A percentile compares a stretch with the other conserved stretches of the same genome.
phyloP scores from a whole-genome alignment of 2,113 vertebrate genomes.

The Stomatorhinus ivindoensis region DNA sequence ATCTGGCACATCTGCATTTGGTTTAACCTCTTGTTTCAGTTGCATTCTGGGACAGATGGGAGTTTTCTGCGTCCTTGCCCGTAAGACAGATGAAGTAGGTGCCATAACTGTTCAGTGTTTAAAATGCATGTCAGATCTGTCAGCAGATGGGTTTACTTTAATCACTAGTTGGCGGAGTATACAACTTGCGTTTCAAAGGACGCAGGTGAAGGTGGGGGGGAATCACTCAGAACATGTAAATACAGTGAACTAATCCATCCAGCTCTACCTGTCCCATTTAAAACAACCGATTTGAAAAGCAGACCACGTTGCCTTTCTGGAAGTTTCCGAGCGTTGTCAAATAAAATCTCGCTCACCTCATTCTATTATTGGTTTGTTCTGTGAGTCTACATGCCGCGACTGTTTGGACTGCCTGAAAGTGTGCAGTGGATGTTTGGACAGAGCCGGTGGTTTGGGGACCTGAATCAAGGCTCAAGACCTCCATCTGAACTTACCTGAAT shows the following conservation, averaged over 20 bases:
- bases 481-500: neutral
- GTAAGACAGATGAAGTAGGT: neutral
- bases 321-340: neutral
- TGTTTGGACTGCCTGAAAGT: neutral
- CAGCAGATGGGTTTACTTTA: constrained; percentile 52
- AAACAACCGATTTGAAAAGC: constrained; percentile 19
- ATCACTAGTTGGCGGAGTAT: constrained; percentile 50
- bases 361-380: neutral
- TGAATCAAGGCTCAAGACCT: neutral
- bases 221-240: constrained; percentile 41
- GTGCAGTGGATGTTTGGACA: neutral
- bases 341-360: neutral
- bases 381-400: neutral
- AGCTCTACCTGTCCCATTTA: constrained; percentile 40
- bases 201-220: neutral
- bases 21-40: neutral
- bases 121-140: constrained; percentile 52
- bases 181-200: constrained; percentile 39
- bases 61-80: neutral
- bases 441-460: neutral
- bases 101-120: constrained; percentile 48
- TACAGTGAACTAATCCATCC: constrained; percentile 20
- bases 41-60: neutral
- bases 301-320: constrained; percentile 34
- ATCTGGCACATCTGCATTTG: neutral